Conservation (phyloP, 64 coral and sea anemone species). For the Catalaphyllia jardinei region DNA sequence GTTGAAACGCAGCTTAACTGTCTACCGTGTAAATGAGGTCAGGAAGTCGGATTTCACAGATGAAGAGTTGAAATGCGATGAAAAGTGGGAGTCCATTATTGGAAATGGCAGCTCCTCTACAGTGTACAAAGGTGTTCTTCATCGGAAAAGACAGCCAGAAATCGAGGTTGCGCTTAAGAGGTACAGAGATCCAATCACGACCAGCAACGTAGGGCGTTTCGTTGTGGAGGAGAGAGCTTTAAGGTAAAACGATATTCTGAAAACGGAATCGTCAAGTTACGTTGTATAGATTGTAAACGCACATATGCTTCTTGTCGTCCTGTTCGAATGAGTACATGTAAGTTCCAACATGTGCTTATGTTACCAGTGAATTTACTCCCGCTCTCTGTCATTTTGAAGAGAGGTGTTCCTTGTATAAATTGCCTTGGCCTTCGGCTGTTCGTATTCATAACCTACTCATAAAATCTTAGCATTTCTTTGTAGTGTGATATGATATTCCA, state of each 20-base stretch:
- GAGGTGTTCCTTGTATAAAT: too few species aligned
- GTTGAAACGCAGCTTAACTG: background rate
- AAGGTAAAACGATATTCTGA: background rate
- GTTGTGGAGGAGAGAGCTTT: background rate
- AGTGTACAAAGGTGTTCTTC: background rate
- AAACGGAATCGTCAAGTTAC: too few species aligned
- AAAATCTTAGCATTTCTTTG: too few species aligned
- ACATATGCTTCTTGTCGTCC: too few species aligned
- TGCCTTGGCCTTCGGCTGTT: too few species aligned
- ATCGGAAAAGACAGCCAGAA: background rate
- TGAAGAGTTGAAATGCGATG: conserved; percentile 9
- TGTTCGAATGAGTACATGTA: too few species aligned
- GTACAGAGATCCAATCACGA: background rate
- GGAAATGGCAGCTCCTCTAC: background rate
- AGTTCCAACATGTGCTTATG: too few species aligned
- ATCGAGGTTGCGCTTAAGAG: background rate
- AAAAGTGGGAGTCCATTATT: background rate
- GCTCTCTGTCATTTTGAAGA: too few species aligned
- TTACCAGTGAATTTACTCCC: too few species aligned
- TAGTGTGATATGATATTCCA: too few species aligned
- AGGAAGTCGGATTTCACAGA: background rate
- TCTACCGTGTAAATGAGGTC: background rate
- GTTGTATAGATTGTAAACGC: too few species aligned
- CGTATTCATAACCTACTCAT: too few species aligned
- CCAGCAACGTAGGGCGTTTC: conserved; percentile 5